These are phyloP conservation scores for Parotocinclus haroldoi DNA, from an alignment of 2,797 vertebrate species.

Conservation along the genomic window DNA sequence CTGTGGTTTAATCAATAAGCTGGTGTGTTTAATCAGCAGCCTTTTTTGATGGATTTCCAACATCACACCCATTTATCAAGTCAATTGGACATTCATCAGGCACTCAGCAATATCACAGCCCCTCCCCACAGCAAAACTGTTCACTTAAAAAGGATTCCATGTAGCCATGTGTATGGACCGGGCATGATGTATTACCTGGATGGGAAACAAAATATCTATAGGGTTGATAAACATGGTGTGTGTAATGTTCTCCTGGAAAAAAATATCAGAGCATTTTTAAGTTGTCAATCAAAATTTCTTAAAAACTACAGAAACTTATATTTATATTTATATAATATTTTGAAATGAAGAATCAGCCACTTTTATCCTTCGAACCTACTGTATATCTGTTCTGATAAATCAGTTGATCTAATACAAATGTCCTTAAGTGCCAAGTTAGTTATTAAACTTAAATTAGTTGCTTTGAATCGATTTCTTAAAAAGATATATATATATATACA, in stretches of 20 bases:
- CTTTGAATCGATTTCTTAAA: no score
- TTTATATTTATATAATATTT: not conserved
- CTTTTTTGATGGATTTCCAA: constrained; percentile 40
- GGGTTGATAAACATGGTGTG: constrained; percentile 20
- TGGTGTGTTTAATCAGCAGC: constrained; percentile 32
- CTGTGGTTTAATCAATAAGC: constrained; percentile 42
- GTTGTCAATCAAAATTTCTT: constrained; percentile 5
- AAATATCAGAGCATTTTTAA: not conserved
- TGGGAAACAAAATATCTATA: constrained; percentile 19
- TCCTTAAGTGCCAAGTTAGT: no score
- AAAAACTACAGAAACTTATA: not conserved
- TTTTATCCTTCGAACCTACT: not conserved
- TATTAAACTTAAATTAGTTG: no score
- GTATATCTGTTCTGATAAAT: not conserved
- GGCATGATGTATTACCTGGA: constrained; percentile 28
- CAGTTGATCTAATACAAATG: no score
- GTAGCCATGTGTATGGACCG: not conserved
- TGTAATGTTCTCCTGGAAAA: constrained; percentile 1
- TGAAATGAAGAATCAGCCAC: not conserved
- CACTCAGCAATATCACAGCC: constrained; percentile 7
- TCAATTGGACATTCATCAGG: constrained; percentile 74
- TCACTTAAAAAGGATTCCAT: constrained; percentile 4
- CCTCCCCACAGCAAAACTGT: constrained; percentile 24
- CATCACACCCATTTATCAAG: constrained; percentile 67
- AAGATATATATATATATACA: no score